phyloP scores from a whole-genome alignment of 2,113 vertebrate species.

The Pyxicephalus adspersus region DNA sequence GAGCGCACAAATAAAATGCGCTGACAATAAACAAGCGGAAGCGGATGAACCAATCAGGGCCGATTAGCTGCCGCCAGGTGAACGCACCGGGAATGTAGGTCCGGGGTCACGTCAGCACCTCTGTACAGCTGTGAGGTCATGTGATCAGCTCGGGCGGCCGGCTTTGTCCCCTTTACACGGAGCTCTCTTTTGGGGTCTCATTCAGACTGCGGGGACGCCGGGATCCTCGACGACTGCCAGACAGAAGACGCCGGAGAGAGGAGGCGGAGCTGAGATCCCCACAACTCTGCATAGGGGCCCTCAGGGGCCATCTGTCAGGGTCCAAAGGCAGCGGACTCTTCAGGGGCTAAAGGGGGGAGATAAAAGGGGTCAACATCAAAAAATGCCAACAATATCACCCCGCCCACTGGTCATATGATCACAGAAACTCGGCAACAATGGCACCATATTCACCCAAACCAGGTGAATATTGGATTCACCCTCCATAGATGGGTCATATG shows the following conservation, averaged over 20 bases:
- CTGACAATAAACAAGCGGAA: too few relatives aligned
- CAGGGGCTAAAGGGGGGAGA: conserved; percentile 70
- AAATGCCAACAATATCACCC: neutral
- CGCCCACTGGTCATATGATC: neutral
- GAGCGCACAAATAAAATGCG: too few relatives aligned
- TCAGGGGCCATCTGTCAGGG: conserved; percentile 70
- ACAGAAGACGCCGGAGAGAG: conserved; percentile 81
- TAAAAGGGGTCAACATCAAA: neutral
- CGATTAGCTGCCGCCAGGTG: too few relatives aligned
- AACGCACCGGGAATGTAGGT: too few relatives aligned
- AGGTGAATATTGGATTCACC: neutral
- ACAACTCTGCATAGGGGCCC: conserved; percentile 91
- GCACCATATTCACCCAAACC: neutral
- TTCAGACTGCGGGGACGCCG: conserved; percentile 78
- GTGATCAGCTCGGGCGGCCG: neutral
- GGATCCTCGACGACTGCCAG: conserved; percentile 67
- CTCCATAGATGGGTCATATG: neutral
- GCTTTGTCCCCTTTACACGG: conserved; percentile 63
- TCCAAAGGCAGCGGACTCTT: conserved; percentile 69
- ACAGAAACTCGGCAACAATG: neutral
- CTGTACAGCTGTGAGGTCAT: neutral
- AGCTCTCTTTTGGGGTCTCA: conserved; percentile 81
- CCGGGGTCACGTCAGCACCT: neutral
- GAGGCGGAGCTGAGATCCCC: conserved; percentile 91
- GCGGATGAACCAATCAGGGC: too few relatives aligned